These are phyloP conservation scores for Pterophyllum scalare DNA, from an alignment of 2,113 vertebrate genomes.

Conservation along the genomic window DNA sequence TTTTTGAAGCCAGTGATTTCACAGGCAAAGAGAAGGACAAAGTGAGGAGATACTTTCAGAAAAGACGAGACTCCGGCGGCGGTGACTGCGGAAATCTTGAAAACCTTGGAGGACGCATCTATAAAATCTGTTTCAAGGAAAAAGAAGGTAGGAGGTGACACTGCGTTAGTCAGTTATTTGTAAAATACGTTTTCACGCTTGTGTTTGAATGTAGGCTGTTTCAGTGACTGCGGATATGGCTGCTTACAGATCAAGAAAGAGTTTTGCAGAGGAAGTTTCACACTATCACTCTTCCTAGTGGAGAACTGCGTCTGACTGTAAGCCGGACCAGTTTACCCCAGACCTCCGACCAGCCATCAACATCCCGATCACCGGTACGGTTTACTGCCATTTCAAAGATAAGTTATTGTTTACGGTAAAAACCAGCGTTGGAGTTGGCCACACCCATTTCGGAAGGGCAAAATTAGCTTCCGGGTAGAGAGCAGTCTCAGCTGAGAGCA, in stretches of 20 bases:
- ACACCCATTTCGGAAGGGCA: not conserved
- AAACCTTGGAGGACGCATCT: conserved; percentile 14
- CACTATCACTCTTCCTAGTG: conserved; percentile 9
- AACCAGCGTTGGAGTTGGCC: not conserved
- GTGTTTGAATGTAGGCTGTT: not conserved
- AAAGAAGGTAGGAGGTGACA: conserved; percentile 42
- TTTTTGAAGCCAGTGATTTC: conserved; percentile 60
- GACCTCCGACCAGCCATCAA: not conserved
- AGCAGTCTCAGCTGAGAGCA: too few species aligned
- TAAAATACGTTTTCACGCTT: not conserved
- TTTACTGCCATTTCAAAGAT: not conserved
- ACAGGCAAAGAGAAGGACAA: conserved; percentile 35
- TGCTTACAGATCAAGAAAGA: conserved; percentile 56
- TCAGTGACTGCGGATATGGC: not conserved
- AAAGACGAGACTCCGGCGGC: conserved; percentile 63
- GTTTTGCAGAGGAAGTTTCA: conserved; percentile 60
- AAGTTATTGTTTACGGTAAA: not conserved
- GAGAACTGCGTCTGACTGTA: conserved; percentile 23
- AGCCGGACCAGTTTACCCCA: not conserved
- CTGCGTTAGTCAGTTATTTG: too few species aligned
- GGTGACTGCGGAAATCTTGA: conserved; percentile 59
- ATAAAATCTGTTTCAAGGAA: conserved; percentile 56
- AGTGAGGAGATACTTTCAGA: conserved; percentile 61
- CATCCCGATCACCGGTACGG: conserved; percentile 9
- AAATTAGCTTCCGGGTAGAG: not conserved